phyloP scores from a whole-genome alignment of 2,113 vertebrate species.

The Puma concolor region DNA sequence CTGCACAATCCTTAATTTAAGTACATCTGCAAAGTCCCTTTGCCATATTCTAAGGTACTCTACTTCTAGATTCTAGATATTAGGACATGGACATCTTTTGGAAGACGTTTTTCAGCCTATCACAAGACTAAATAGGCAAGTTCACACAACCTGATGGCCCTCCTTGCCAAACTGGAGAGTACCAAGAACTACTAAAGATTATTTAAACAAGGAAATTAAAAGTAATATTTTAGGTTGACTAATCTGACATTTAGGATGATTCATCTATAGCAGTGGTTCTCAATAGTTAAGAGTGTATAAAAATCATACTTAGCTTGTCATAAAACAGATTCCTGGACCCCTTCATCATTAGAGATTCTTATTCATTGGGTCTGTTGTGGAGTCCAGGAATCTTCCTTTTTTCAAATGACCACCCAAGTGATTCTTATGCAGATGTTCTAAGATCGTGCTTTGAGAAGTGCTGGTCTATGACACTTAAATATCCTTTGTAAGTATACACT shows the following conservation, averaged over 20 bases:
- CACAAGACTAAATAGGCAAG: background rate
- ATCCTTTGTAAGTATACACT: background rate
- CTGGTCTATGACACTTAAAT: background rate
- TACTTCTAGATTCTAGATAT: background rate
- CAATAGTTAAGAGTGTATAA: background rate
- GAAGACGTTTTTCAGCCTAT: background rate
- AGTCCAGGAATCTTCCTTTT: background rate
- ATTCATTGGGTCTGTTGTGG: background rate
- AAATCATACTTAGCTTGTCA: constrained; percentile 3
- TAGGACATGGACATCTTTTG: background rate
- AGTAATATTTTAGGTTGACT: background rate
- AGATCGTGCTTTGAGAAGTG: background rate
- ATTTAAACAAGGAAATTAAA: background rate
- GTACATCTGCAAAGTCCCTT: background rate
- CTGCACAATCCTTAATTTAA: background rate
- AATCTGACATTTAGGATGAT: constrained; percentile 2
- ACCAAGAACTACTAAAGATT: background rate
- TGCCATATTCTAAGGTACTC: background rate
- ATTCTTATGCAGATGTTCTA: background rate
- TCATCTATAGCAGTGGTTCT: background rate
- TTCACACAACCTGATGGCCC: background rate
- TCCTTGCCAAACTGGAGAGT: background rate
- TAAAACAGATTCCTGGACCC: background rate
- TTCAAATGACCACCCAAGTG: background rate
- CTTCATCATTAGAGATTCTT: background rate